Evolutionary conservation across 2,888 invertebrate genomes (phyloP), one percentile per base, ranked within the genome.

Genomic region (Habrosyne pyritoides): DNA sequence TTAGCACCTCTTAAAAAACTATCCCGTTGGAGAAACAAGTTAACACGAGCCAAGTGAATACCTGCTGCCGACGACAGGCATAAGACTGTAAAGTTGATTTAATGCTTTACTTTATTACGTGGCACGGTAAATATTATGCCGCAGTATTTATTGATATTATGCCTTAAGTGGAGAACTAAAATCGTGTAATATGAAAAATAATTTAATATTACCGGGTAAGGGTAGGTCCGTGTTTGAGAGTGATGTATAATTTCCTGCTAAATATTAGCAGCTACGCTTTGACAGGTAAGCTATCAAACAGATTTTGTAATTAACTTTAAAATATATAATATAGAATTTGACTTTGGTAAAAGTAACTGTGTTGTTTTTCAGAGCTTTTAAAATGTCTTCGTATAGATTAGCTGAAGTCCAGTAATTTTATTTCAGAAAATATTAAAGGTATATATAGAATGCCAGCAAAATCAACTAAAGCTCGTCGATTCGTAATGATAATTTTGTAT

Each of bases 1-100:
- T 91, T 91, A 91, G 83, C 90, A 89, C 87, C 86, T 86, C 73
- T 75, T 72, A 69, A 73, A 73, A 73, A 78, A 80, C 69, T 75
- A 74, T 75, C 65, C 73, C 71, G 67, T 69, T 67, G 70, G 50
- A 50, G n/a, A 63, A 71, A 67, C 64, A 70, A 67, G 61, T 47
- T 55, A 47, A 55, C 33, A 21, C 30, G 26, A 8, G 10, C 21
- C 50, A 28, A 26, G 28, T 18, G 50, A 18, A 22, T 28, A 26
- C 48, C 18, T 26, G 49, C 26, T 26, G 24, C 26, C 24, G 26
- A 26, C 49, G 50, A 28, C 50, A 28, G 28, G 21, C 50, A 21
- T 10, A 18, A 18, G 18, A 18, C 50, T 50, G 50, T 50, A 28
- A 50, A 50, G 10, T 28, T 50, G 50, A 50, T 50, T 50, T 28